A percentile compares a stretch with the other conserved stretches of the same genome.
Evolutionary conservation across 2,888 invertebrate genomes (phyloP).

Genomic region (Liodrosophila aerea): DNA sequence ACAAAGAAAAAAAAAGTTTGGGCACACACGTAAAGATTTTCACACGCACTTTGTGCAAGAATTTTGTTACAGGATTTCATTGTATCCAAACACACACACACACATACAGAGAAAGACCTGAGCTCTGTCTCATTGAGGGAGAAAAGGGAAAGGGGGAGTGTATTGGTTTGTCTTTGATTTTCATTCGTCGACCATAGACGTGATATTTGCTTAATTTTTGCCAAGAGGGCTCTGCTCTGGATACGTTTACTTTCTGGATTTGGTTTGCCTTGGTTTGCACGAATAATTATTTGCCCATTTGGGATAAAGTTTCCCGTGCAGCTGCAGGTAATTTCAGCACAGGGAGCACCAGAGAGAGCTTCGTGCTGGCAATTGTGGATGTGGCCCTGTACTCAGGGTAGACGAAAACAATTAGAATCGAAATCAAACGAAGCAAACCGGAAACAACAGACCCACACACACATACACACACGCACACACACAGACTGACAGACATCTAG

Average conservation of each 20-base stretch:
- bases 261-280: constrained; percentile 45
- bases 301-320: constrained; percentile 58
- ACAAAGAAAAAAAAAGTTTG: constrained; percentile 33
- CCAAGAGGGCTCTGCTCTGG: constrained; percentile 15
- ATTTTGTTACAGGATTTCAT: constrained; percentile 44
- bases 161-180: constrained; percentile 46
- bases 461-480: constrained; percentile 1
- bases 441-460: constrained; percentile 47
- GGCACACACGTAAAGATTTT: constrained; percentile 58
- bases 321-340: constrained; percentile 58
- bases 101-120: background rate
- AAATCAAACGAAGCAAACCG: constrained; percentile 69
- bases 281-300: constrained; percentile 75
- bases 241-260: constrained; percentile 14
- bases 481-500: background rate
- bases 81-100: constrained; percentile 27
- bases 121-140: constrained; percentile 6
- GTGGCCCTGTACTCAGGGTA: constrained; percentile 21
- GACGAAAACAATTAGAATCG: constrained; percentile 73
- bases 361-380: constrained; percentile 22
- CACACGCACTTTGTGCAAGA: constrained; percentile 58
- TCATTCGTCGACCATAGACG: constrained; percentile 46
- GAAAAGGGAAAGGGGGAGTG: background rate
- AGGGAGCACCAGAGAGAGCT: constrained; percentile 7
- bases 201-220: constrained; percentile 75